Base-by-base conservation (phyloP, 64 coral and sea anemone species). In the Anthopleura sola region DNA sequence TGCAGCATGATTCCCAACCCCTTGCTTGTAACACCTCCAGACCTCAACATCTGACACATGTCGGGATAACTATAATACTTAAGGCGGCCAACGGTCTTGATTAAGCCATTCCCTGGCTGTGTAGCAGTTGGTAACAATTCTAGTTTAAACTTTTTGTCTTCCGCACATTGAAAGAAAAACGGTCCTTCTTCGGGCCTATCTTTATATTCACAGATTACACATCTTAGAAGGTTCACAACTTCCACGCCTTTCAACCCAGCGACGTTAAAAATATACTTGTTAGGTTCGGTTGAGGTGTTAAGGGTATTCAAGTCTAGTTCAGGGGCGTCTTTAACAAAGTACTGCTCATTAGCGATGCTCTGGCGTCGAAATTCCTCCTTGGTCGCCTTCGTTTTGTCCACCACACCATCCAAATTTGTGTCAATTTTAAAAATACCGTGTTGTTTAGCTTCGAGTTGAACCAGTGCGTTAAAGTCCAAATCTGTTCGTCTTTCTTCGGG, bases 121-220 rank as follows among this genome's bases (percentile, higher is more conserved):
- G 91, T 48, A 3, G 88, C 79, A 20, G 94, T 97, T 29, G 94
- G 94, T 49, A 97, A 86, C n/a, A 97, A 60, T 55, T 97, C 94
- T 33, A 97, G 11, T 29, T 90, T 97, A 37, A 97, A 97, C 38
- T 93, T 97, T 51, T 97, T 97, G 56, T 97, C 94, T 39, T 92
- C 94, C 54, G 90, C 94, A 79, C 92, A 97, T 78, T 97, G 91
- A 39, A 97, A 83, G 26, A 66, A 97, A 66, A 90, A 97, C 36
- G 94, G 94, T 29, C 94, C 94, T 13, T 55, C 74, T 55, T 86
- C 89, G 28, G 51, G 66, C 26, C 81, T 85, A n/a, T 90, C 79
- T 39, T 90, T 90, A 34, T 87, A 87, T 64, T 97, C 86, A 49
- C 47, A 24, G 53, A 90, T 92, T 33, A 97, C 76, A 21, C 87